phyloP scores from a whole-genome alignment of 2,113 vertebrate species.

The Ciconia maguari region DNA sequence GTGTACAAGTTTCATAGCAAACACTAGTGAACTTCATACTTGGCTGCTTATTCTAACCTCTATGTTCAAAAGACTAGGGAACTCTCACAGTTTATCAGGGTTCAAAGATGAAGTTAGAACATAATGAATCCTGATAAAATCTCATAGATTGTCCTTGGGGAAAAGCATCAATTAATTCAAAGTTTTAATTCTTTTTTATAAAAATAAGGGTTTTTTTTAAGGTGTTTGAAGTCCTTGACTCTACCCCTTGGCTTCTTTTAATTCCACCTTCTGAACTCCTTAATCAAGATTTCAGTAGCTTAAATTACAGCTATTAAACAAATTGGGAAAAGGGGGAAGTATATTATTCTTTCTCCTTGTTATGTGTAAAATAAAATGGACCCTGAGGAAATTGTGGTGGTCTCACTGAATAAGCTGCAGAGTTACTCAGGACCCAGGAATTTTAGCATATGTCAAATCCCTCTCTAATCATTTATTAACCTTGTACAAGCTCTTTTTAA shows the following conservation, averaged over 20 bases:
- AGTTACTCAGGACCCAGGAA: not conserved
- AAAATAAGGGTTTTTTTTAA: not conserved
- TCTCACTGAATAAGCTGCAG: not conserved
- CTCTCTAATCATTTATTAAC: not conserved
- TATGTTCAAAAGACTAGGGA: not conserved
- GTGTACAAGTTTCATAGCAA: not conserved
- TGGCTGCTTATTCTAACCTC: not conserved
- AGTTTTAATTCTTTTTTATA: not conserved
- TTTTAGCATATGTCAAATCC: not conserved
- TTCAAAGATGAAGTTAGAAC: not conserved
- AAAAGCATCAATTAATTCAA: not conserved
- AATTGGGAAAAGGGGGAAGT: not conserved
- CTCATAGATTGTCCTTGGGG: not conserved
- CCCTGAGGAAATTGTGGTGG: not conserved
- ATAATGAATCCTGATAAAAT: constrained; percentile 21
- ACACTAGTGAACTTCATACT: not conserved
- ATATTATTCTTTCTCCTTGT: not conserved
- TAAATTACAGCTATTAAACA: constrained; percentile 37
- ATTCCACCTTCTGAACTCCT: constrained; percentile 1
- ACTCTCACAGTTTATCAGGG: not conserved
- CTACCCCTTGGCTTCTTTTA: not conserved
- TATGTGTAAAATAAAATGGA: not conserved
- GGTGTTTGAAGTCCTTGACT: constrained; percentile 13
- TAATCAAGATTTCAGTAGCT: constrained; percentile 5
- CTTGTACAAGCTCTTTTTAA: not conserved